Base-by-base conservation (phyloP, 2,888 invertebrate genomes). In the Drosophila flavopinicola region DNA sequence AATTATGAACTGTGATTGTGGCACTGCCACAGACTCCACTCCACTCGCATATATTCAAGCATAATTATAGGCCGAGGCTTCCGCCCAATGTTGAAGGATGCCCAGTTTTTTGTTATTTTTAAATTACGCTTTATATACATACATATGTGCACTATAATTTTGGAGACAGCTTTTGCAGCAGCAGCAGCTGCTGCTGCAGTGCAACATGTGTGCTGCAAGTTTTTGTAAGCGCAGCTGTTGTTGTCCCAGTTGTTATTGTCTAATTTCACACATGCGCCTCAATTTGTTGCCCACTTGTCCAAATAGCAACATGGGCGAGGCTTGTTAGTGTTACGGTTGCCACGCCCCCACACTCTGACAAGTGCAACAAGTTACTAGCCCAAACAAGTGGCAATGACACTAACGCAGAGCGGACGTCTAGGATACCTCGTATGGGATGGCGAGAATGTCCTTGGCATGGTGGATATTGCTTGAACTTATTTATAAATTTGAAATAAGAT, bases 1-100 rank as follows among this genome's bases (percentile, higher is more conserved):
- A 82, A 80, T 73, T 77, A 72, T 70, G 77, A 77, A 58, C 85
- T 80, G 75, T 85, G 85, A 83, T 83, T 83, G 75, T 67, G 63
- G 47, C 68, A 73, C 49, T 49, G 39, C 47, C 39, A 48, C 52
- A 52, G 10, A 54, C 3, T n/a, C 17, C 5, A n/a, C 45, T 13
- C 15, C n/a, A 51, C 41, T 51, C 23, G 39, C 9, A 17, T 25
- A 38, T 44, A 59, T 59, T 10, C 35, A 58, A 58, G 35, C 66
- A 51, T 77, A 77, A 84, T 86, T 82, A 80, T 67, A 67, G 80
- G 42, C 68, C 51, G 49, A 52, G 52, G 13, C 13, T 23, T 29
- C 37, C 48, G 57, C 30, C 33, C 32, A 24, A 35, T 54, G 39
- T 37, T 13, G 69, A 44, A 69, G 70, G 75, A 75, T 70, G 54